Evolutionary conservation across 2,113 vertebrate species (phyloP).

Genomic region (Shinisaurus crocodilurus): DNA sequence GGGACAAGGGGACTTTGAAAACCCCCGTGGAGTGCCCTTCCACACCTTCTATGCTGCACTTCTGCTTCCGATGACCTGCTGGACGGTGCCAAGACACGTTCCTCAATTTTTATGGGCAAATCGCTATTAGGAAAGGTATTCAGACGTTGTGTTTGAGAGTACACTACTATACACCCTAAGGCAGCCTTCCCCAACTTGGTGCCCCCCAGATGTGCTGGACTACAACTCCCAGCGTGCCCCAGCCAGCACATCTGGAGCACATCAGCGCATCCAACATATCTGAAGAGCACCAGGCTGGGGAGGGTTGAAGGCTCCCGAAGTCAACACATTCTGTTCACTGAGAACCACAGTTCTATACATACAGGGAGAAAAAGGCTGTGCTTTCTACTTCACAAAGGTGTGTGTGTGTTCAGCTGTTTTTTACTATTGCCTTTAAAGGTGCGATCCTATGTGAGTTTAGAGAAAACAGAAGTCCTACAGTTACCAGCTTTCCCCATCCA

Average conservation of each 20-base stretch:
- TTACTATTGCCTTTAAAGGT: neutral
- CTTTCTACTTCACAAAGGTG: neutral
- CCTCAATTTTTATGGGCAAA: too few relatives aligned
- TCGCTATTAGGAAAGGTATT: neutral
- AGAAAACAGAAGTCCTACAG: too few relatives aligned
- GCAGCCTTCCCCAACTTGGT: too few relatives aligned
- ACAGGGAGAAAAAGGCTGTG: neutral
- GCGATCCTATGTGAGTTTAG: too few relatives aligned
- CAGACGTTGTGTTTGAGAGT: neutral
- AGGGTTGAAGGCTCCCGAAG: neutral
- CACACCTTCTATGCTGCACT: neutral
- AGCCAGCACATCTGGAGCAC: too few relatives aligned
- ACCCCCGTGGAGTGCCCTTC: too few relatives aligned
- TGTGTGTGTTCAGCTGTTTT: neutral
- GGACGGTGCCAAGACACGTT: neutral
- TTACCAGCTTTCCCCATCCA: too few relatives aligned
- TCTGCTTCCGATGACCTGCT: neutral
- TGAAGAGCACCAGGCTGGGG: too few relatives aligned
- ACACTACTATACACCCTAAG: neutral
- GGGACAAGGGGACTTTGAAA: neutral
- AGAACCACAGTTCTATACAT: neutral
- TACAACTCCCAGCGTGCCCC: too few relatives aligned
- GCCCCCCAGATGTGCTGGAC: too few relatives aligned
- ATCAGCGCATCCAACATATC: too few relatives aligned
- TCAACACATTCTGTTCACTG: neutral